Conservation (phyloP, 1,140 invertebrate species). For the Drosophila teissieri region DNA sequence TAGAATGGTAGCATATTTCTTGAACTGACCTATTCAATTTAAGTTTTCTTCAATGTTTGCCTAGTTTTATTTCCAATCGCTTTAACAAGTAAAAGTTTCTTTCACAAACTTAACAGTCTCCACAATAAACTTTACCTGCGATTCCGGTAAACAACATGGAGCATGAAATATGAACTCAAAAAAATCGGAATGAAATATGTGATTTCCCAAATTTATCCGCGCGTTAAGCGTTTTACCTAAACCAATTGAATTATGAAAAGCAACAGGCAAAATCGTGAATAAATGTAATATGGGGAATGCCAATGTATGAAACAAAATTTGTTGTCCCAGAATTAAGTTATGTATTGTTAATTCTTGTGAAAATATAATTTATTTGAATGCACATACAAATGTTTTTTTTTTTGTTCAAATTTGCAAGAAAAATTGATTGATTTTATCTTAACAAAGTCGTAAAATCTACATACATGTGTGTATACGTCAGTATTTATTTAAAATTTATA, state of each 20-base stretch:
- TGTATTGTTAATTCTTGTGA: too few species aligned
- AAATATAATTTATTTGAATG: too few species aligned
- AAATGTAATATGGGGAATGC: too few species aligned
- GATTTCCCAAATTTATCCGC: background rate
- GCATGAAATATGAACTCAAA: constrained; percentile 9
- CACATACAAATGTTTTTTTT: too few species aligned
- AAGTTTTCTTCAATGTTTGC: constrained; percentile 3
- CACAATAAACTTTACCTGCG: constrained; percentile 25
- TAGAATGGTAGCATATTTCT: background rate
- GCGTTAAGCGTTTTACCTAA: constrained; percentile 21
- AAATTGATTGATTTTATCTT: too few species aligned
- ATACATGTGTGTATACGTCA: too few species aligned
- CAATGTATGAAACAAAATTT: too few species aligned
- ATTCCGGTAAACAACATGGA: constrained; percentile 16
- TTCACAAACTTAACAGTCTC: background rate
- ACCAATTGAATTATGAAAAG: constrained; percentile 17
- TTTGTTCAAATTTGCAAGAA: too few species aligned
- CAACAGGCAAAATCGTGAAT: constrained; percentile 1
- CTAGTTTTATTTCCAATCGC: constrained; percentile 17
- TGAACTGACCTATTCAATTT: background rate
- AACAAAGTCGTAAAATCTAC: too few species aligned
- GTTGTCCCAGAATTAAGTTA: too few species aligned
- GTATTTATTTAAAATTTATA: too few species aligned
- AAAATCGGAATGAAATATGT: background rate
- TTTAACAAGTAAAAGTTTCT: constrained; percentile 4